Evolutionary conservation across 2,888 invertebrate genomes (phyloP).

Genomic region (Drosophila diplacantha): DNA sequence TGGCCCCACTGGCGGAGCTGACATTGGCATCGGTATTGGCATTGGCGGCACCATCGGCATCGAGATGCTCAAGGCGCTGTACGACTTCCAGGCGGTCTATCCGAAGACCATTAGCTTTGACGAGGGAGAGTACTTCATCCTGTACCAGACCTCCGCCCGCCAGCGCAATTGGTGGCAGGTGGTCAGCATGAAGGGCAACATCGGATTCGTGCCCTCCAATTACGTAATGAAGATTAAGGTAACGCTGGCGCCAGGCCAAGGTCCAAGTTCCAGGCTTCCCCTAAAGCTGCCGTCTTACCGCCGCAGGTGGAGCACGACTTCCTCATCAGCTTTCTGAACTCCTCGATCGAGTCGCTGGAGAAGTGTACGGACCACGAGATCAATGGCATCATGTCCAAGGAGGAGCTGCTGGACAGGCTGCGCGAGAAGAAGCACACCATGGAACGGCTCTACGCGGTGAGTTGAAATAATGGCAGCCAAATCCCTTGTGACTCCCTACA

Average conservation of each 20-base stretch:
- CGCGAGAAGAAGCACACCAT: slow-evolving; percentile 81
- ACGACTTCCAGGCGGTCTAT: slow-evolving; percentile 90
- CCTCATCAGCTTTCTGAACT: slow-evolving; percentile 84
- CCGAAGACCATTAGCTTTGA: slow-evolving; percentile 89
- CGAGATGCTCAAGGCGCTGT: slow-evolving; percentile 90
- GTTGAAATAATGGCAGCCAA: not conserved
- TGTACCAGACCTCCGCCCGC: slow-evolving; percentile 87
- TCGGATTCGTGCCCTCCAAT: slow-evolving; percentile 92
- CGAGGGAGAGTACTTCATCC: slow-evolving; percentile 88
- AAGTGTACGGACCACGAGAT: slow-evolving; percentile 77
- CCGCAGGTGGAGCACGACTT: slow-evolving; percentile 84
- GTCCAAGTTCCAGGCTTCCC: too few species aligned
- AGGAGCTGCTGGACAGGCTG: slow-evolving; percentile 82
- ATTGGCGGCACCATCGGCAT: slow-evolving; percentile 71
- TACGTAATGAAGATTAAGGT: slow-evolving; percentile 89
- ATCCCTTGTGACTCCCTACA: not conserved
- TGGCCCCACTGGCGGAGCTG: slow-evolving; percentile 12
- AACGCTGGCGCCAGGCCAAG: slow-evolving; percentile 64
- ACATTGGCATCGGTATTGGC: slow-evolving; percentile 14
- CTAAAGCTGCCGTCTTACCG: not conserved
- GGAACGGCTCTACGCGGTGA: slow-evolving; percentile 75
- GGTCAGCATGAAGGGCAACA: slow-evolving; percentile 87
- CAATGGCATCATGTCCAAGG: slow-evolving; percentile 77
- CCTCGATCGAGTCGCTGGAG: slow-evolving; percentile 82
- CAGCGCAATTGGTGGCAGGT: slow-evolving; percentile 93